A percentile compares a stretch with the other conserved stretches of the same genome.
These are phyloP conservation scores for Centruroides vittatus DNA, from an alignment of 1,140 invertebrate species.

Conservation along the genomic window DNA sequence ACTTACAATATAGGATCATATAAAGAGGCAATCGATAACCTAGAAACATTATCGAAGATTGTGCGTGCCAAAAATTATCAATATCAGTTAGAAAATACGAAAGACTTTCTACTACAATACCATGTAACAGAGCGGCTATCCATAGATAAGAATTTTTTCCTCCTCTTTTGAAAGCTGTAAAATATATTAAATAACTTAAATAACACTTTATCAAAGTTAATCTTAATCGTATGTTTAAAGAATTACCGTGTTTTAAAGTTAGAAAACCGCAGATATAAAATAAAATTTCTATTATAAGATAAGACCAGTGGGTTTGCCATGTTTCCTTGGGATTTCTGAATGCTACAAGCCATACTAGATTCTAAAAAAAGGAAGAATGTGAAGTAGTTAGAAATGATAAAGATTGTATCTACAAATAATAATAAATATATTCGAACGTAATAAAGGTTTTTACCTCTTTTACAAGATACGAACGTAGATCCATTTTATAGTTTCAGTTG, in stretches of 20 bases:
- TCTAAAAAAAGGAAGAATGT: not conserved
- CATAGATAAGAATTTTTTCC: constrained; percentile 54
- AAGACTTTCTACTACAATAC: constrained; percentile 43
- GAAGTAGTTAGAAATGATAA: no score
- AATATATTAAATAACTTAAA: not conserved
- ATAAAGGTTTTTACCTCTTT: no score
- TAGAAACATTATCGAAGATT: constrained; percentile 51
- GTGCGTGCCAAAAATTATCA: constrained; percentile 66
- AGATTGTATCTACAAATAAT: no score
- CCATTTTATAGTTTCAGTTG: no score
- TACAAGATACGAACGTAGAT: no score
- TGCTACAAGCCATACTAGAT: not conserved
- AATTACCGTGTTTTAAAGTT: not conserved
- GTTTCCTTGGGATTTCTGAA: not conserved
- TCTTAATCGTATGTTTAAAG: no score
- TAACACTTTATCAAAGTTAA: not conserved
- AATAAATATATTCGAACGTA: no score
- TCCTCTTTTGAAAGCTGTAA: constrained; percentile 45
- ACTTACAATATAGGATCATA: constrained; percentile 55
- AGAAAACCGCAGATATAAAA: not conserved
- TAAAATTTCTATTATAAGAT: not conserved
- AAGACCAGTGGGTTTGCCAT: not conserved
- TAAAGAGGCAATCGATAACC: constrained; percentile 50
- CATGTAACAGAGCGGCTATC: constrained; percentile 49
- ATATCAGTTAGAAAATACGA: constrained; percentile 49